A percentile compares a stretch with the other conserved stretches of the same genome.
Conservation (phyloP, 2,113 vertebrate species). For the Phyllostomus hastatus region DNA sequence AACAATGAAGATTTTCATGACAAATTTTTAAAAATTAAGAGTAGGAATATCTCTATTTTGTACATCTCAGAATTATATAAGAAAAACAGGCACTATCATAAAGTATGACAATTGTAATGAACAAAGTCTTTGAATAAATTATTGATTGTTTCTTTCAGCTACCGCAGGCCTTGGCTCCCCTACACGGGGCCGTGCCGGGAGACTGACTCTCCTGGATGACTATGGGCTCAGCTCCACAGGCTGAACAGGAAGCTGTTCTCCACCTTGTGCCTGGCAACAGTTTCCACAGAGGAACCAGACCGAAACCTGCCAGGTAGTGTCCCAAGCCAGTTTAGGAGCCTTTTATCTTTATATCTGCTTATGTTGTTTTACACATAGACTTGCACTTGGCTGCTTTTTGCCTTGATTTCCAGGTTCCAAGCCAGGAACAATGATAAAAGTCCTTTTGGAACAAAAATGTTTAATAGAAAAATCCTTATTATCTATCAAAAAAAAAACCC, state of each 20-base stretch:
- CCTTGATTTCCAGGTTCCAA: background rate
- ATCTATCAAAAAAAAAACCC: background rate
- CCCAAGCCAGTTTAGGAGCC: background rate
- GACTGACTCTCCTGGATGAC: background rate
- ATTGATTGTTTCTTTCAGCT: background rate
- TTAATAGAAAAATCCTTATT: background rate
- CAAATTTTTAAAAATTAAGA: background rate
- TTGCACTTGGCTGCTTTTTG: background rate
- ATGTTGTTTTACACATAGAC: background rate
- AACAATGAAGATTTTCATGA: background rate
- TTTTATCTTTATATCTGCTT: conserved; percentile 26
- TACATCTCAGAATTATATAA: background rate
- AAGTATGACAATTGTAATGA: background rate
- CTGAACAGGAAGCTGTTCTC: background rate
- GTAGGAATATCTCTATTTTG: background rate
- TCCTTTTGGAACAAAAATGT: background rate
- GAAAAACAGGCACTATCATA: background rate
- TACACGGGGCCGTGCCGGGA: background rate
- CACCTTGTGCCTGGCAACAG: fast-evolving
- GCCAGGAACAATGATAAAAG: background rate
- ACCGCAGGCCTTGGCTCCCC: background rate
- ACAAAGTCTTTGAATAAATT: background rate
- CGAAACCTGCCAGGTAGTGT: background rate
- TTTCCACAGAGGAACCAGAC: background rate
- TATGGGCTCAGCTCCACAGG: background rate